A percentile compares a stretch with the other conserved stretches of the same genome.
Evolutionary conservation across 2,797 vertebrate species (phyloP).

Genomic region (Cyprinodon diabolis): DNA sequence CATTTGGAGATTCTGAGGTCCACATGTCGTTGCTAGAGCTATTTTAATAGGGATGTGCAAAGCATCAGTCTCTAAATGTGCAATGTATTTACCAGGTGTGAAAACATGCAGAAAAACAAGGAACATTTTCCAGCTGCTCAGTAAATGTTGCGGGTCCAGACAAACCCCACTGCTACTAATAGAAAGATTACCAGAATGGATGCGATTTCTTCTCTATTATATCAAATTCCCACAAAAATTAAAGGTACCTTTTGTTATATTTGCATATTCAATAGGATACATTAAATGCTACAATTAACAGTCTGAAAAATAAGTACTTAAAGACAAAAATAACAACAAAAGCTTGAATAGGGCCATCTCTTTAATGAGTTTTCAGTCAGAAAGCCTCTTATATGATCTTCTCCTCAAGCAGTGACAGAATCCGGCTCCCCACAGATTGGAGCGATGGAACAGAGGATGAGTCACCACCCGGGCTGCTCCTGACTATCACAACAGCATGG

Average conservation of each 20-base stretch:
- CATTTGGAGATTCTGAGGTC: too few species aligned
- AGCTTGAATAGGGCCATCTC: slow-evolving; percentile 7
- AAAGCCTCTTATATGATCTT: slow-evolving; percentile 40
- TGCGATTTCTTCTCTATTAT: background rate
- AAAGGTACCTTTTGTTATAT: background rate
- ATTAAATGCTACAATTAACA: background rate
- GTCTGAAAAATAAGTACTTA: background rate
- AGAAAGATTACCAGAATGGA: background rate
- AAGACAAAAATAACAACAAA: slow-evolving; percentile 5
- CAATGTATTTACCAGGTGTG: background rate
- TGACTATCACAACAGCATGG: slow-evolving; percentile 37
- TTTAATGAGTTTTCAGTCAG: slow-evolving; percentile 70
- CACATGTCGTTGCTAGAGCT: background rate
- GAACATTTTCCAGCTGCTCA: too few species aligned
- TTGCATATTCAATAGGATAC: background rate
- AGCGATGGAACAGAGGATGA: slow-evolving; percentile 38
- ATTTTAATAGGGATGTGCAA: background rate
- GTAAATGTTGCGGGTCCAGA: too few species aligned
- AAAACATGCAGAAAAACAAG: too few species aligned
- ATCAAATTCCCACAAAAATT: too few species aligned
- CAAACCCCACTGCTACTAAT: background rate
- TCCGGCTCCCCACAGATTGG: slow-evolving; percentile 21
- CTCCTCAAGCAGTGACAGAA: slow-evolving; percentile 40
- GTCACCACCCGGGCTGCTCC: slow-evolving; percentile 36
- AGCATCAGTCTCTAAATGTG: background rate